phyloP scores from a whole-genome alignment of 2,888 invertebrate species.

The Philaethria dido region DNA sequence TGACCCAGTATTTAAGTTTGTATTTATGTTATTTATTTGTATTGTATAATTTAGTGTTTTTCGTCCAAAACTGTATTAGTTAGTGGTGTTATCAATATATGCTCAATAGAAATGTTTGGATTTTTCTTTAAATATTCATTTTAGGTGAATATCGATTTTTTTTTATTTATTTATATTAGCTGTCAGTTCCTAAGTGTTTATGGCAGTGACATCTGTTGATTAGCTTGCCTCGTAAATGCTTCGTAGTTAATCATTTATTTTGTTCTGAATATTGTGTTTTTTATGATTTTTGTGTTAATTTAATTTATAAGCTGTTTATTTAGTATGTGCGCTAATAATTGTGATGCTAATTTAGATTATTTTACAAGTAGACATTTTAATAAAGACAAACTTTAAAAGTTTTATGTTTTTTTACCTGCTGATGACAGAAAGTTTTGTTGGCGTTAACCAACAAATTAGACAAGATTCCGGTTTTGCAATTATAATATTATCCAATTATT shows the following conservation, averaged over 20 bases:
- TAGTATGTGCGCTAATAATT: slow-evolving; percentile 67
- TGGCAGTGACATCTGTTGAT: background rate
- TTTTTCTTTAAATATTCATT: slow-evolving; percentile 19
- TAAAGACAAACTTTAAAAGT: slow-evolving; percentile 71
- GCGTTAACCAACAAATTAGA: too few relatives aligned
- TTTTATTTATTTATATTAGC: background rate
- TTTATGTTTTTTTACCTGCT: slow-evolving; percentile 55
- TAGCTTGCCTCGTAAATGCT: slow-evolving; percentile 28
- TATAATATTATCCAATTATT: too few relatives aligned
- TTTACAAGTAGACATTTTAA: slow-evolving; percentile 74
- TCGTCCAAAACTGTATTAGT: slow-evolving; percentile 13
- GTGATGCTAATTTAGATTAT: slow-evolving; percentile 81
- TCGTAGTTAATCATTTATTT: slow-evolving; percentile 3
- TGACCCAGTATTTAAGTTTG: slow-evolving; percentile 15
- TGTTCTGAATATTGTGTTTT: slow-evolving; percentile 21
- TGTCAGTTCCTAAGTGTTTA: slow-evolving; percentile 13
- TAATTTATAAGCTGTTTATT: slow-evolving; percentile 61
- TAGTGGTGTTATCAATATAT: slow-evolving; percentile 14
- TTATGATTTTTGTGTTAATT: slow-evolving; percentile 48
- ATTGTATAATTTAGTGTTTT: slow-evolving; percentile 19
- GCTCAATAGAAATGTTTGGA: slow-evolving; percentile 6
- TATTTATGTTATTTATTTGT: slow-evolving; percentile 26
- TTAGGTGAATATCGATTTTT: background rate
- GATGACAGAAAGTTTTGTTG: slow-evolving; percentile 33
- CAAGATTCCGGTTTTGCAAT: too few relatives aligned